These are phyloP conservation scores for Pristis pectinata DNA, from an alignment of 2,797 vertebrate species.

Conservation along the genomic window DNA sequence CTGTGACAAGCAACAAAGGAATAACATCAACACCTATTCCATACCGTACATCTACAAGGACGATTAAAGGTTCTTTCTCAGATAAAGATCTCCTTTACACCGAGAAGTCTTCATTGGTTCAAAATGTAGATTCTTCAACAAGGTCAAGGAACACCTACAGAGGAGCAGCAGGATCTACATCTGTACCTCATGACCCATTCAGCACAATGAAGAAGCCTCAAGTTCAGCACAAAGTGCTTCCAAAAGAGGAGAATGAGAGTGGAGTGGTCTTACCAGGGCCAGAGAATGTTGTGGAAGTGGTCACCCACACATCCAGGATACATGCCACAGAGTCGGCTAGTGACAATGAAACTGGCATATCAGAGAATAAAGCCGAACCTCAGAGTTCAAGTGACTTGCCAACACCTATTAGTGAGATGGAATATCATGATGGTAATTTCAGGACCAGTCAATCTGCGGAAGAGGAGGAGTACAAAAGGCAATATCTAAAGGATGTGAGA, in stretches of 20 bases:
- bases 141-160: conserved; percentile 54
- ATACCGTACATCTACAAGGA: neutral
- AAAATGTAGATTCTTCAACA: conserved; percentile 63
- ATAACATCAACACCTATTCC: neutral
- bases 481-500: neutral
- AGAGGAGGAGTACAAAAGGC: neutral
- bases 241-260: conserved; percentile 49
- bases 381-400: neutral
- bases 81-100: conserved; percentile 55
- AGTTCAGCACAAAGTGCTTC: conserved; percentile 43
- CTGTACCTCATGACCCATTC: neutral
- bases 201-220: conserved; percentile 39
- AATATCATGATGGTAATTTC: neutral
- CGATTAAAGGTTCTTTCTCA: conserved; percentile 39
- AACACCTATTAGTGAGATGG: neutral
- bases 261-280: conserved; percentile 39
- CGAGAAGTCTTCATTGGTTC: neutral
- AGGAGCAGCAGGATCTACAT: conserved; percentile 36
- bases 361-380: neutral
- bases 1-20: neutral
- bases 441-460: neutral
- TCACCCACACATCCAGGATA: neutral
- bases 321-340: neutral
- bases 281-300: conserved; percentile 24
- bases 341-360: neutral